Percentiles rank a stretch among this genome's conserved stretches.
Conservation (phyloP, 1,140 invertebrate species). For the Bombus soroeensis region DNA sequence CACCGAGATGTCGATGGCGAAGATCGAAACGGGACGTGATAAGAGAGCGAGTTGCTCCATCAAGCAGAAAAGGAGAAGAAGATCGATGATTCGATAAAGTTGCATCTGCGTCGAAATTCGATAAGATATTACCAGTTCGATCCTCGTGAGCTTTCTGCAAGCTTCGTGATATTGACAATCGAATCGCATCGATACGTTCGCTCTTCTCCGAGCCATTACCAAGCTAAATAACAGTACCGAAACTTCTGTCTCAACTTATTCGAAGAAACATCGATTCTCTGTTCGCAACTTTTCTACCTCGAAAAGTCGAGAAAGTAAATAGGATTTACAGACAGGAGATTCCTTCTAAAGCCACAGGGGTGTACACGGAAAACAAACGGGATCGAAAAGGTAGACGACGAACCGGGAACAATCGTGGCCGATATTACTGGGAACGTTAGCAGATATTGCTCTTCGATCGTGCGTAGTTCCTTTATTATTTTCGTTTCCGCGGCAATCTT, state of each 20-base stretch:
- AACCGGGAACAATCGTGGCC: slow-evolving; percentile 15
- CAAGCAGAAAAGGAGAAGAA: slow-evolving; percentile 1
- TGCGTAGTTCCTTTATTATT: slow-evolving; percentile 66
- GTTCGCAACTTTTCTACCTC: not conserved
- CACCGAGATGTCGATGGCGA: not conserved
- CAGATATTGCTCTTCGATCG: slow-evolving; percentile 48
- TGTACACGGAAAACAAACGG: slow-evolving; percentile 2
- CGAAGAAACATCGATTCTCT: not conserved
- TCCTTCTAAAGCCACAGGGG: not conserved
- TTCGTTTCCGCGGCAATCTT: slow-evolving; percentile 62
- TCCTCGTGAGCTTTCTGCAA: slow-evolving; percentile 1
- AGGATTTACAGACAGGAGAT: not conserved
- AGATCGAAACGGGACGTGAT: not conserved
- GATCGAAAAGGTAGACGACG: not conserved
- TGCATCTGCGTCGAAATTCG: slow-evolving; percentile 5
- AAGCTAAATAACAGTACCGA: not conserved
- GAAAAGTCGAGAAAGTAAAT: slow-evolving; percentile 6
- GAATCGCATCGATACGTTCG: not conserved
- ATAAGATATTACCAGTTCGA: not conserved
- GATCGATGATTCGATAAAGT: slow-evolving; percentile 24
- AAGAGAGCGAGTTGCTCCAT: not conserved
- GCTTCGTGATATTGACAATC: not conserved
- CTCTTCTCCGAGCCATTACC: not conserved
- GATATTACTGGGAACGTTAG: slow-evolving; percentile 30
- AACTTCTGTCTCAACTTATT: not conserved